Base-by-base conservation (phyloP, 2,113 vertebrate genomes). In the Acrocephalus arundinaceus region DNA sequence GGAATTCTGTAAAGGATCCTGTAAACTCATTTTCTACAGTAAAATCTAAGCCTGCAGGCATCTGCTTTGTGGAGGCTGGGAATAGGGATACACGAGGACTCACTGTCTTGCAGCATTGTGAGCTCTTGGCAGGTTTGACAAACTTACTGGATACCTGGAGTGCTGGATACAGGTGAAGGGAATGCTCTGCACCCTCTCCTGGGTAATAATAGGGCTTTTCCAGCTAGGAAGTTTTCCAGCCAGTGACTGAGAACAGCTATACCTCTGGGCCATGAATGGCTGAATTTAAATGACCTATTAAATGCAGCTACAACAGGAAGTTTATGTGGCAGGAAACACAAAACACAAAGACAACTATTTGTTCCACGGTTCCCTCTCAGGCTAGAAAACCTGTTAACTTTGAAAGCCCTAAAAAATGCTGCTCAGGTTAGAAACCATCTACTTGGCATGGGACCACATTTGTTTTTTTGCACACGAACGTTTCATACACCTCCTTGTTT, bases 341-440 rank as follows among this genome's bases (percentile, higher is more conserved):
- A 97, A 96, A 96, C 92, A 97, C 96, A 86, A 90, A 97, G 97
- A 98, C 96, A 96, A 96, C 88, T 94, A 94, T 95, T 97, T 95
- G 94, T 96, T 96, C 97, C 96, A 97, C 85, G 87, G 95, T 96
- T 95, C 96, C 97, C 91, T 96, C 84, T 75, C 95, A 97, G 95
- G 97, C 96, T 96, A 98, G 95, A 98, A 98, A 98, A 98, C 97
- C 96, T 93, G 95, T 90, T 98, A 97, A 97, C 94, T 98, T 89
- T 70, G 97, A 98, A 98, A 98, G 97, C 97, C 98, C 97, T 97
- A 98, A 89, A 90, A 98, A 98, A 98, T 67, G 97, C 96, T 97
- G 95, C 96, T 96, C 97, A 97, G 94, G 96, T 98, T 93, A 97
- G 95, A 97, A 97, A 97, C 97, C 97, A 96, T 90, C 95, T 97